Conservation (phyloP, 2,888 invertebrate species). For the Sesamia inferens region DNA sequence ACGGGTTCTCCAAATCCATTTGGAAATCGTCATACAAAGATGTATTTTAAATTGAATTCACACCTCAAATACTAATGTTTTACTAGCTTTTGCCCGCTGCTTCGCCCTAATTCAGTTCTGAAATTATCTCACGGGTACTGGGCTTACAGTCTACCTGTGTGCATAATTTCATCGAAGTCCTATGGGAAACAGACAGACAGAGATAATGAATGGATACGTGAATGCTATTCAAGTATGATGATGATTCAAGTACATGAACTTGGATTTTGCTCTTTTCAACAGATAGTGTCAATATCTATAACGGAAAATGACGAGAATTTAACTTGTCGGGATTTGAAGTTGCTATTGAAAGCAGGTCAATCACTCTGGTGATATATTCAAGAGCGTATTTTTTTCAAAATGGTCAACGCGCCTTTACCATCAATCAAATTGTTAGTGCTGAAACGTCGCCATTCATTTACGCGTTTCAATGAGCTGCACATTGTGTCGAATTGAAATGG, state of each 20-base stretch:
- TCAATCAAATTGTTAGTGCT: conserved; percentile 33
- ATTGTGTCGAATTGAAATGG: conserved; percentile 50
- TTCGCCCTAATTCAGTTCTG: not conserved
- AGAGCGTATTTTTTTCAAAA: conserved; percentile 12
- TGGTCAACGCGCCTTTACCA: conserved; percentile 5
- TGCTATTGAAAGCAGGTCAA: conserved; percentile 23
- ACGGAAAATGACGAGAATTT: conserved; percentile 1
- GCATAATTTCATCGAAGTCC: not conserved
- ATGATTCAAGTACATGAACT: conserved; percentile 24
- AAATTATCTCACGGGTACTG: not conserved
- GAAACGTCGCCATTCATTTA: conserved; percentile 41
- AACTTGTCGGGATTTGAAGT: conserved; percentile 17
- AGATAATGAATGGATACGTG: not conserved
- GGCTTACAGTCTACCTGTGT: not conserved
- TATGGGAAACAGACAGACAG: not conserved
- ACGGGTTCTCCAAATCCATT: conserved; percentile 21
- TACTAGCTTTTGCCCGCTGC: not conserved
- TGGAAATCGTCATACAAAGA: conserved; percentile 18
- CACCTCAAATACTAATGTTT: not conserved
- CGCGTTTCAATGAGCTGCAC: conserved; percentile 24
- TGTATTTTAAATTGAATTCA: conserved; percentile 42
- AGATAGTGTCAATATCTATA: conserved; percentile 20
- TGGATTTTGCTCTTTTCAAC: conserved; percentile 11
- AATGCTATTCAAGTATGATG: conserved; percentile 13
- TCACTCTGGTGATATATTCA: conserved; percentile 12